Evolutionary conservation across 2,888 invertebrate species (phyloP).

Genomic region (Drosophila anomalipes): DNA sequence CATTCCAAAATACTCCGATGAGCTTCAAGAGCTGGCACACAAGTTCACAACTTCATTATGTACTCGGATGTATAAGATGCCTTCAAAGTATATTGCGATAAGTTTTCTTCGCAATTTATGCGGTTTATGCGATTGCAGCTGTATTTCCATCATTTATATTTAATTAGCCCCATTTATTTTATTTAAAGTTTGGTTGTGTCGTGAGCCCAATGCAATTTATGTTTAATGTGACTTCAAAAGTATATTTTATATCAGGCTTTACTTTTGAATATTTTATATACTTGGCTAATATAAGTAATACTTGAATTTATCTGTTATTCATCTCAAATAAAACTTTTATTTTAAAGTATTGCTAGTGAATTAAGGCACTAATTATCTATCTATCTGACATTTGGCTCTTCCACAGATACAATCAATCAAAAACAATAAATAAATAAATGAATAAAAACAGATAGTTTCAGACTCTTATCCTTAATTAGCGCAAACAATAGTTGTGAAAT

Average conservation of each 20-base stretch:
- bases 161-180: background rate
- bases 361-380: background rate
- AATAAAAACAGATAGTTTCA: background rate
- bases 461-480: background rate
- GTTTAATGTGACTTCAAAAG: background rate
- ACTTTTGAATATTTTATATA: background rate
- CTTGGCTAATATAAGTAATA: background rate
- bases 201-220: background rate
- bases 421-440: background rate
- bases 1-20: background rate
- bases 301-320: background rate
- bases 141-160: background rate
- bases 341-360: background rate
- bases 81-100: background rate
- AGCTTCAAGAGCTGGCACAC: conserved; percentile 13
- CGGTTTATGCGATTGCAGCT: background rate
- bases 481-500: background rate
- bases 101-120: background rate
- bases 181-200: background rate
- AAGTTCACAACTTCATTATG: conserved; percentile 2
- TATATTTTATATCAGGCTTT: background rate
- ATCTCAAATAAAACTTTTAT: background rate
- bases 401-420: background rate
- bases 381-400: background rate
- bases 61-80: background rate